Evolutionary conservation across 2,797 vertebrate genomes (phyloP).

Genomic region (Chelon labrosus): DNA sequence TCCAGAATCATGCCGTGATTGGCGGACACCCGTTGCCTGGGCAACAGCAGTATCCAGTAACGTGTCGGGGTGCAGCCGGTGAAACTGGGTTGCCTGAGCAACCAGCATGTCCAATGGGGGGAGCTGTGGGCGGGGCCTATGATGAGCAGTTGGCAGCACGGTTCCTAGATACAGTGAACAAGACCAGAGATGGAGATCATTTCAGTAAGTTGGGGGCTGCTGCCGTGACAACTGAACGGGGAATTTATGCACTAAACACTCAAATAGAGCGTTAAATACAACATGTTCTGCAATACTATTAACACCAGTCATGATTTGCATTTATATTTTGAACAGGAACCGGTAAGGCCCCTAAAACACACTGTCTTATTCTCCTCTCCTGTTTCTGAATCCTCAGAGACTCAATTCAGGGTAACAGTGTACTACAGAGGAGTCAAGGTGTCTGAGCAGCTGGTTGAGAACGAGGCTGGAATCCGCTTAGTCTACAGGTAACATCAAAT

Average conservation of each 20-base stretch:
- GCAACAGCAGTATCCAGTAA: constrained; percentile 78
- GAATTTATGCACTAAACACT: neutral
- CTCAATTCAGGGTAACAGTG: constrained; percentile 82
- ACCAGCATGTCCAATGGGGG: constrained; percentile 66
- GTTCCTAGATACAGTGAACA: constrained; percentile 68
- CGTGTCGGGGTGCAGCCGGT: constrained; percentile 48
- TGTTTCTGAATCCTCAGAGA: constrained; percentile 68
- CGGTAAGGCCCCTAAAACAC: too few relatives aligned
- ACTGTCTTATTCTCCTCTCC: constrained; percentile 1
- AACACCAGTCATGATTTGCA: too few relatives aligned
- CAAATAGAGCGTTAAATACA: too few relatives aligned
- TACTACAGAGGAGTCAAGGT: constrained; percentile 88
- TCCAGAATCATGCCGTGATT: constrained; percentile 58
- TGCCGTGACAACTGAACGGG: neutral
- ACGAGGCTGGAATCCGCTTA: constrained; percentile 83
- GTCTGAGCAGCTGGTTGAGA: constrained; percentile 74
- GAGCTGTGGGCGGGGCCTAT: constrained; percentile 47
- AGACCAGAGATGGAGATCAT: constrained; percentile 62
- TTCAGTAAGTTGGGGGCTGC: constrained; percentile 74
- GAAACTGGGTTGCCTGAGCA: constrained; percentile 74
- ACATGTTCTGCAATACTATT: too few relatives aligned
- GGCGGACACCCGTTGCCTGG: constrained; percentile 69
- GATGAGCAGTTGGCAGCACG: constrained; percentile 57
- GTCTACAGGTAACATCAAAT: constrained; percentile 77
- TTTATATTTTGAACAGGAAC: too few relatives aligned